Percentiles rank a stretch among this genome's conserved stretches.
Conservation (phyloP, 1,140 invertebrate genomes). For the Pantala flavescens region DNA sequence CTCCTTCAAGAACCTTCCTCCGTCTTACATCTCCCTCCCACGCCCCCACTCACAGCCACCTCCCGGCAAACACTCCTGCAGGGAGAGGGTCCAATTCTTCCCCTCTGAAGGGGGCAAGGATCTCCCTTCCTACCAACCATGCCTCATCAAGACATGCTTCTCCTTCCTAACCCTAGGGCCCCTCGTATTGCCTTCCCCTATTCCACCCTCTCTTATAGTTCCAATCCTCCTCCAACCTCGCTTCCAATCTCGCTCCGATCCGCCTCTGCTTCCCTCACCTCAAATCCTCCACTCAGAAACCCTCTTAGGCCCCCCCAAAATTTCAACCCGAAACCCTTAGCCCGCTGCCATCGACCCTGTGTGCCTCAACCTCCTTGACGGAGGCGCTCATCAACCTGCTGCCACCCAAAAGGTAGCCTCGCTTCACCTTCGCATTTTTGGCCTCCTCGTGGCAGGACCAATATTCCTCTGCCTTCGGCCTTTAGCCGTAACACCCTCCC, state of each 20-base stretch:
- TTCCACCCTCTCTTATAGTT: neutral
- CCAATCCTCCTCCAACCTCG: neutral
- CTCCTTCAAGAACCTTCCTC: conserved; percentile 3
- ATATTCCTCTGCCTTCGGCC: no score
- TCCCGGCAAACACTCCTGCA: neutral
- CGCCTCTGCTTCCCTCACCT: neutral
- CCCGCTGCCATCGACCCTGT: no score
- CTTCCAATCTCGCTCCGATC: neutral
- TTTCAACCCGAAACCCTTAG: no score
- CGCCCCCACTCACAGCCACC: neutral
- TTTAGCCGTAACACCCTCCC: no score
- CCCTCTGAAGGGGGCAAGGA: neutral
- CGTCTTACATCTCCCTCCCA: neutral
- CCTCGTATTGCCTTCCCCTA: neutral
- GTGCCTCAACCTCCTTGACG: no score
- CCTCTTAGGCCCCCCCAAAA: no score
- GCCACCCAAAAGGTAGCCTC: no score
- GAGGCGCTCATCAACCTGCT: no score
- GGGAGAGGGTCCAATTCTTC: neutral
- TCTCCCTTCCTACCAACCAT: neutral
- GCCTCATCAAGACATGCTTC: conserved; percentile 3
- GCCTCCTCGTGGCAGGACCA: no score
- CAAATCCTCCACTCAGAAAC: no score
- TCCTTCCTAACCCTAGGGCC: neutral
- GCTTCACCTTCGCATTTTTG: no score